Evolutionary conservation across 2,888 invertebrate genomes (phyloP).

Genomic region (Caenorhabditis macrosperma): DNA sequence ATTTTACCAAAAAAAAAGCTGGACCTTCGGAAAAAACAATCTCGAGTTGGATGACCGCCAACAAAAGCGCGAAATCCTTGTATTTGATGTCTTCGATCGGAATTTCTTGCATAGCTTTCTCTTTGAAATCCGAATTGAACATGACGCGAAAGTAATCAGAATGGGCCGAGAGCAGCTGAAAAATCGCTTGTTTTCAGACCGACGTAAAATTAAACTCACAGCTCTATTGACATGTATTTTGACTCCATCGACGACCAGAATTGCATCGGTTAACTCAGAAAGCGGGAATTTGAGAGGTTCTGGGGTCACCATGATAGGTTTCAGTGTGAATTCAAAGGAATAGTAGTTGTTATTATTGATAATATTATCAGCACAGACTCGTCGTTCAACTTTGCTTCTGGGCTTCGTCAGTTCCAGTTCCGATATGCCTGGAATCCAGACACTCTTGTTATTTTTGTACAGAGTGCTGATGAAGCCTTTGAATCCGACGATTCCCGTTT

Average conservation of each 20-base stretch:
- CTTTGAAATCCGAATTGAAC: slow-evolving; percentile 17
- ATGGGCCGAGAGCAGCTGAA: background rate
- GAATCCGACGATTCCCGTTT: background rate
- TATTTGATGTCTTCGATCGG: slow-evolving; percentile 11
- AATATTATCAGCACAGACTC: too few species aligned
- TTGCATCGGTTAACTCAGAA: too few species aligned
- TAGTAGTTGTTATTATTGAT: too few species aligned
- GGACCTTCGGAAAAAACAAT: background rate
- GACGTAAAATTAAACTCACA: background rate
- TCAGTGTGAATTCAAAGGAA: too few species aligned
- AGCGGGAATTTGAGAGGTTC: too few species aligned
- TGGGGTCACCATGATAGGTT: too few species aligned
- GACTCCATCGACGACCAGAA: background rate
- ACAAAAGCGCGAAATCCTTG: background rate
- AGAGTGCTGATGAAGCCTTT: background rate
- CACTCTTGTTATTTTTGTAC: background rate
- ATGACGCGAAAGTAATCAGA: slow-evolving; percentile 9
- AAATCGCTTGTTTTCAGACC: background rate
- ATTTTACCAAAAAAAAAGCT: background rate
- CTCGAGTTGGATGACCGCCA: background rate
- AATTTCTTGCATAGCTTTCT: slow-evolving; percentile 8
- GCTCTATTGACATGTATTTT: background rate
- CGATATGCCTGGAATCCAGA: background rate
- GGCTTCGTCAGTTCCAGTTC: background rate
- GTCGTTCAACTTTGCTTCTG: too few species aligned